phyloP scores from a whole-genome alignment of 2,888 invertebrate genomes.

The Sphaerophoria rueppellii region DNA sequence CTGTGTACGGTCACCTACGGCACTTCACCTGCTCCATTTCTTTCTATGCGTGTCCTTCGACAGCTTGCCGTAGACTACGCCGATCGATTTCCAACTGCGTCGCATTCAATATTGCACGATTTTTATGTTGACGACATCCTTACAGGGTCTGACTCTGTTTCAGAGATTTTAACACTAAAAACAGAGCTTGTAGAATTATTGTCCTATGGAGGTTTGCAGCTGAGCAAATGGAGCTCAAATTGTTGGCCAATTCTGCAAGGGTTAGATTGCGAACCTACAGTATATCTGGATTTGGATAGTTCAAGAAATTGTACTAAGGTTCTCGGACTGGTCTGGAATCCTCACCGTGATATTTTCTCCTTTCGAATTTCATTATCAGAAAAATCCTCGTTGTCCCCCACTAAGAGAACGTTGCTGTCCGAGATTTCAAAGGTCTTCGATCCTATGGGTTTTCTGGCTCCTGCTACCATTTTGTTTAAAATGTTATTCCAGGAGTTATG shows the following conservation, averaged over 20 bases:
- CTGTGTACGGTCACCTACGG: conserved; percentile 8
- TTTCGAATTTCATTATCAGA: conserved; percentile 23
- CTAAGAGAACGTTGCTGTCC: conserved; percentile 8
- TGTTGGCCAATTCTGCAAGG: conserved; percentile 26
- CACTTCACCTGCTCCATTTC: conserved; percentile 21
- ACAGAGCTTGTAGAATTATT: background rate
- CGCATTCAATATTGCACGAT: conserved; percentile 16
- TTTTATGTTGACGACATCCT: conserved; percentile 17
- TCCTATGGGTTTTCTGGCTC: conserved; percentile 30
- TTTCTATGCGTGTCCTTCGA: conserved; percentile 25
- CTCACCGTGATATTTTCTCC: conserved; percentile 22
- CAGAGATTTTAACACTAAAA: background rate
- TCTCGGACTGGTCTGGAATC: conserved; percentile 25
- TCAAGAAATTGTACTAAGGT: background rate
- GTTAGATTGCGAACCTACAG: background rate
- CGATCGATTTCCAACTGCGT: background rate
- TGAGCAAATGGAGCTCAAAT: conserved; percentile 40
- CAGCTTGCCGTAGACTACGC: background rate
- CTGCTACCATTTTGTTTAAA: too few species aligned
- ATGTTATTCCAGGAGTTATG: conserved; percentile 51
- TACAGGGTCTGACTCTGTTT: conserved; percentile 4
- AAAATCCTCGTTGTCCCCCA: background rate
- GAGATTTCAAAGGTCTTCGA: conserved; percentile 40
- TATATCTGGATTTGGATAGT: conserved; percentile 22
- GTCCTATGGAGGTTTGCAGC: conserved; percentile 12